Percentiles rank a stretch among this genome's conserved stretches.
Conservation (phyloP, 2,888 invertebrate genomes). For the Cephus pulcher region DNA sequence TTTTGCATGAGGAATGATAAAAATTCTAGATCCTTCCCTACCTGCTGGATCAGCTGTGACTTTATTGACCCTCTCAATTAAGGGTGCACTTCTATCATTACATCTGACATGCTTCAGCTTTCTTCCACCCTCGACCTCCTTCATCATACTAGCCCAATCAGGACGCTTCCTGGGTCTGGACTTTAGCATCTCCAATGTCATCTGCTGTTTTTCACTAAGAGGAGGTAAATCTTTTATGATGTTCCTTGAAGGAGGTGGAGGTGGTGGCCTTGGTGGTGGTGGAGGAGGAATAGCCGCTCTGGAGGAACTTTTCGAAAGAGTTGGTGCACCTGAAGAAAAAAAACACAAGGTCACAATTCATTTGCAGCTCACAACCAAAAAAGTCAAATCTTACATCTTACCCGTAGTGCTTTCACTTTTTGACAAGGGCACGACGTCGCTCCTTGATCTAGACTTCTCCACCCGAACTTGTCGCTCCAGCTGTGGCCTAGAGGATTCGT, state of each 20-base stretch:
- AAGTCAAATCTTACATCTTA: slow-evolving; percentile 32
- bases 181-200: slow-evolving; percentile 78
- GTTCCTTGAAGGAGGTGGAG: slow-evolving; percentile 67
- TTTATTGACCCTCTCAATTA: slow-evolving; percentile 63
- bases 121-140: slow-evolving; percentile 86
- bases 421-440: slow-evolving; percentile 55
- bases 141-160: slow-evolving; percentile 92
- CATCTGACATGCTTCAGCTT: slow-evolving; percentile 85
- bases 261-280: slow-evolving; percentile 79
- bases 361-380: not conserved
- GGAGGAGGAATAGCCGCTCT: slow-evolving; percentile 63
- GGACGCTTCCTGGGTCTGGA: slow-evolving; percentile 84
- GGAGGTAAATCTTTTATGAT: slow-evolving; percentile 70
- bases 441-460: slow-evolving; percentile 60
- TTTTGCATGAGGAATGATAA: not conserved
- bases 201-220: slow-evolving; percentile 72
- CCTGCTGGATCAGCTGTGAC: slow-evolving; percentile 61
- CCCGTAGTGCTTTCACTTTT: slow-evolving; percentile 64
- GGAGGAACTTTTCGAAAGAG: slow-evolving; percentile 62
- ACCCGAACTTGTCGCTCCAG: slow-evolving; percentile 62
- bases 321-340: slow-evolving; percentile 56
- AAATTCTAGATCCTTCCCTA: slow-evolving; percentile 19
- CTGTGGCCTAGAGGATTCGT: slow-evolving; percentile 58
- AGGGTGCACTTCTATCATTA: slow-evolving; percentile 77
- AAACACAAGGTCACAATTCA: not conserved